phyloP scores from a whole-genome alignment of 2,797 vertebrate genomes.

The Clangula hyemalis region DNA sequence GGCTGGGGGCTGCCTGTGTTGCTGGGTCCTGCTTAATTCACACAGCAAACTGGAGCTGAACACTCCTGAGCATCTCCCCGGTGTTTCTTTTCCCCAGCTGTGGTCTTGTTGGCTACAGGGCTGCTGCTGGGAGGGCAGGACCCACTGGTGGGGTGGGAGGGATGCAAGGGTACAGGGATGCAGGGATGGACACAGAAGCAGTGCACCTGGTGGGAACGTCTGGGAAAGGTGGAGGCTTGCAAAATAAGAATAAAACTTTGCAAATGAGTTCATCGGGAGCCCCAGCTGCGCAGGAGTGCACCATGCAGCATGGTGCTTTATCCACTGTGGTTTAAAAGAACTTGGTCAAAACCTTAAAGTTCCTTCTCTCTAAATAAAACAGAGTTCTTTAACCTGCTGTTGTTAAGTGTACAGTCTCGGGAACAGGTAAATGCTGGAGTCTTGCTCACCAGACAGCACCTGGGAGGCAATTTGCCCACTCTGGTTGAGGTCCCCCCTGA shows the following conservation, averaged over 20 bases:
- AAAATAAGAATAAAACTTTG: neutral
- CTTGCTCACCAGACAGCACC: neutral
- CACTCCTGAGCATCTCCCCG: neutral
- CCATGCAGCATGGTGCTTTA: neutral
- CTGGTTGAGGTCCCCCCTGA: neutral
- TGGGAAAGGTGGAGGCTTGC: neutral
- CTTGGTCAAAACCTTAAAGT: conserved; percentile 4
- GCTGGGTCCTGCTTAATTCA: neutral
- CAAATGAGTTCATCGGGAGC: neutral
- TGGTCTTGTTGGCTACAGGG: neutral
- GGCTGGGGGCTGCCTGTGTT: neutral
- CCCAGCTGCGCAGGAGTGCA: neutral
- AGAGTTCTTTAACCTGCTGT: conserved; percentile 24
- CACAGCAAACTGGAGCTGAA: neutral
- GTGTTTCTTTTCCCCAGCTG: neutral
- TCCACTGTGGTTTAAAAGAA: conserved; percentile 14
- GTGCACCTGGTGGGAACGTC: neutral
- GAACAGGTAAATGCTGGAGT: neutral
- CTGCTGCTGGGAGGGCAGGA: neutral
- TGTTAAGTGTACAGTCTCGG: neutral
- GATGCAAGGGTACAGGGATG: neutral
- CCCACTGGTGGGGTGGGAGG: fast-evolving
- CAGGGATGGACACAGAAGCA: neutral
- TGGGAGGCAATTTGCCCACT: neutral
- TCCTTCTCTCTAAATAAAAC: conserved; percentile 46